phyloP scores from a whole-genome alignment of 1,140 invertebrate genomes.

The Drosophila pseudoananassae region DNA sequence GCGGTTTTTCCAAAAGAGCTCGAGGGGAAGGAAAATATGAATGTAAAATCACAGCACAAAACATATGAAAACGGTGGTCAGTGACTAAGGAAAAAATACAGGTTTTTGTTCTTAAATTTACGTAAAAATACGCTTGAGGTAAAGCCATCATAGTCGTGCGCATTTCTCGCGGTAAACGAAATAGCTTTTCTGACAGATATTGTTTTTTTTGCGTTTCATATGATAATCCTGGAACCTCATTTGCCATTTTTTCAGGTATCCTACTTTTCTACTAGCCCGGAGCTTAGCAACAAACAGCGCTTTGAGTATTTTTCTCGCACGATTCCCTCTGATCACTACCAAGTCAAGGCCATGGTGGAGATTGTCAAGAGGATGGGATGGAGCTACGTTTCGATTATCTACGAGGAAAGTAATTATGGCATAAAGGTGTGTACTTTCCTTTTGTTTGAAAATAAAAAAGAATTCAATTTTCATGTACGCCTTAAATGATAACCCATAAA shows the following conservation, averaged over 20 bases:
- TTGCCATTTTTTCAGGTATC: conserved; percentile 89
- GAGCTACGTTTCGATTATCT: conserved; percentile 98
- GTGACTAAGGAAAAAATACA: conserved; percentile 1
- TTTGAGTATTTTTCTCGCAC: conserved; percentile 98
- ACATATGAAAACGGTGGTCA: conserved; percentile 6
- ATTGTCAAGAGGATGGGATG: conserved; percentile 94
- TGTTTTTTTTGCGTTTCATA: background rate
- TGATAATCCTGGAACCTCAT: conserved; percentile 8
- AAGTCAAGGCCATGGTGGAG: conserved; percentile 97
- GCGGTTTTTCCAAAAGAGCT: conserved; percentile 21
- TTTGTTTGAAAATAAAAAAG: background rate
- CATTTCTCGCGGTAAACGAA: background rate
- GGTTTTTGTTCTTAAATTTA: background rate
- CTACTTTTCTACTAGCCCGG: conserved; percentile 97
- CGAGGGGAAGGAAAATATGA: conserved; percentile 29
- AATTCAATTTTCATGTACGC: background rate
- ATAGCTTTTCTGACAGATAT: background rate
- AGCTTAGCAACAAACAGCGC: conserved; percentile 96
- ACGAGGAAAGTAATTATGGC: conserved; percentile 98
- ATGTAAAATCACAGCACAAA: conserved; percentile 15
- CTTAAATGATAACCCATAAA: background rate
- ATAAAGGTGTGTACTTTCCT: conserved; percentile 90
- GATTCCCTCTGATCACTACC: conserved; percentile 97
- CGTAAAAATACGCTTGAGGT: conserved; percentile 1
- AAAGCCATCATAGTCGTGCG: background rate